phyloP scores from a whole-genome alignment of 1,140 invertebrate genomes.

The Papilio xuthus region DNA sequence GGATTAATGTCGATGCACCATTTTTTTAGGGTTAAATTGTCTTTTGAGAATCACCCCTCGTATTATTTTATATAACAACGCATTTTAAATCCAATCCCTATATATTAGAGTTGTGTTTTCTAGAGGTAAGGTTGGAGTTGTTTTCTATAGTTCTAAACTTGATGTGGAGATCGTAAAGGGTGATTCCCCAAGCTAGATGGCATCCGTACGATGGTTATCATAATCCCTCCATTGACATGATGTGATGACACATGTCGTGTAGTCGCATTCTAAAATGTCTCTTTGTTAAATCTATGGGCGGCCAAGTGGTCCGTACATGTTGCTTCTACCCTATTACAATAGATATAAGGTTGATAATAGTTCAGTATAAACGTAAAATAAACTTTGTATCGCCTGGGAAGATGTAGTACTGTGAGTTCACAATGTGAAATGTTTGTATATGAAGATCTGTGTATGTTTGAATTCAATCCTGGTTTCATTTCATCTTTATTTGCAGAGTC shows the following conservation, averaged over 20 bases:
- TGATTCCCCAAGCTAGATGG: slow-evolving; percentile 78
- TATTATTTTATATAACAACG: slow-evolving; percentile 38
- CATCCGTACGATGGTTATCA: slow-evolving; percentile 80
- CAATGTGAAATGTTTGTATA: slow-evolving; percentile 71
- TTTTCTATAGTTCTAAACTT: slow-evolving; percentile 58
- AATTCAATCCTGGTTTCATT: slow-evolving; percentile 57
- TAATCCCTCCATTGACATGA: slow-evolving; percentile 81
- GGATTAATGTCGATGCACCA: slow-evolving; percentile 79
- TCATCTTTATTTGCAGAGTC: slow-evolving; percentile 59
- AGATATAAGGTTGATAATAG: slow-evolving; percentile 49
- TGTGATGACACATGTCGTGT: slow-evolving; percentile 81
- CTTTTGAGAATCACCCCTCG: slow-evolving; percentile 73
- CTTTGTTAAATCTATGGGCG: slow-evolving; percentile 59
- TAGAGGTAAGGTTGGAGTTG: slow-evolving; percentile 42
- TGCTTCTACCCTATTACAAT: slow-evolving; percentile 48
- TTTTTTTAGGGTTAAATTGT: slow-evolving; percentile 82
- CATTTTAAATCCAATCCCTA: slow-evolving; percentile 41
- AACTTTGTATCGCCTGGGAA: slow-evolving; percentile 63
- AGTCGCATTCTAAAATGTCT: slow-evolving; percentile 76
- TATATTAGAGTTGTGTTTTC: slow-evolving; percentile 46
- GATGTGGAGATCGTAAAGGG: slow-evolving; percentile 75
- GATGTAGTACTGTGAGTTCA: slow-evolving; percentile 69
- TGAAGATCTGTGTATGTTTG: slow-evolving; percentile 65
- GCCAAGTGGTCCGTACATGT: slow-evolving; percentile 28
- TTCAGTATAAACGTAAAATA: slow-evolving; percentile 41